phyloP scores from a whole-genome alignment of 2,113 vertebrate genomes.

The Sander vitreus region DNA sequence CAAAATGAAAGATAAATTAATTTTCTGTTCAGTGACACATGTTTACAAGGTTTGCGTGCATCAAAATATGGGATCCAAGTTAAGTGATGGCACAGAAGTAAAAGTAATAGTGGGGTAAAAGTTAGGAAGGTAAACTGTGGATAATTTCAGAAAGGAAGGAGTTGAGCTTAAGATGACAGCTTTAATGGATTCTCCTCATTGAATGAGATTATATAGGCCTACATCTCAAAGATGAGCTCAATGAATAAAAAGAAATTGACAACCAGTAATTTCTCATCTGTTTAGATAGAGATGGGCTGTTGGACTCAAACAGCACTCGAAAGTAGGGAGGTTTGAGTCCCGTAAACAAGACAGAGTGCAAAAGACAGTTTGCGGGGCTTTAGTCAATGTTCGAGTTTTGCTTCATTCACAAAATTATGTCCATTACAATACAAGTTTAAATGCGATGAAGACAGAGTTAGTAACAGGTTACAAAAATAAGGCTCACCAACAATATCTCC shows the following conservation, averaged over 20 bases:
- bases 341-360: not conserved
- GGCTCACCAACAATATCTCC: not conserved
- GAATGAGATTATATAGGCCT: not conserved
- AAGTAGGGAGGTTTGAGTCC: not conserved
- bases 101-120: not conserved
- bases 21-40: not conserved
- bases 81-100: not conserved
- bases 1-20: not conserved
- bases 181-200: not conserved
- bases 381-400: not conserved
- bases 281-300: not conserved
- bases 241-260: not conserved
- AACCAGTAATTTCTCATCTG: not conserved
- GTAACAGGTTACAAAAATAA: not conserved
- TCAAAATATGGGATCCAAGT: not conserved
- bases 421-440: not conserved
- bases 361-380: not conserved
- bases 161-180: not conserved
- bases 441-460: not conserved
- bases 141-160: not conserved
- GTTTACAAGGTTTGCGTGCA: not conserved
- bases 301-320: not conserved
- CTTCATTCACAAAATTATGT: not conserved
- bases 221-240: not conserved
- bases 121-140: not conserved